Evolutionary conservation across 1,140 invertebrate genomes (phyloP).

Genomic region (Trachymyrmex septentrionalis): DNA sequence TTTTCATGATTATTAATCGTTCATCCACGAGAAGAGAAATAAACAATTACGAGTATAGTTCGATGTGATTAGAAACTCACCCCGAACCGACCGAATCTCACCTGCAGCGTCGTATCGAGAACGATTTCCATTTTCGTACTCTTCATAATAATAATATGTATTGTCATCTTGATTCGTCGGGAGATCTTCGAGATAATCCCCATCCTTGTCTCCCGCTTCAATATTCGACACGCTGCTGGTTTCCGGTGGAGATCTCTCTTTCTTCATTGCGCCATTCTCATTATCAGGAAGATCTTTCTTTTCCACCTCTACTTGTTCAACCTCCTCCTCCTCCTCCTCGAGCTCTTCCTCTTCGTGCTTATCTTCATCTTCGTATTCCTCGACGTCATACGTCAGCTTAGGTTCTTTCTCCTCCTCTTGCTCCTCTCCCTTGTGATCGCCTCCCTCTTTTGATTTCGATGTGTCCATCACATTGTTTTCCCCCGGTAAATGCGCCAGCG

Average conservation of each 20-base stretch:
- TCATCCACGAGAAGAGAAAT: neutral
- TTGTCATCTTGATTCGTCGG: slow-evolving; percentile 75
- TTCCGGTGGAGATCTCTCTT: slow-evolving; percentile 41
- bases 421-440: slow-evolving; percentile 40
- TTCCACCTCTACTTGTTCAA: slow-evolving; percentile 52
- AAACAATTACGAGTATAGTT: neutral
- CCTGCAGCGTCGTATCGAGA: slow-evolving; percentile 67
- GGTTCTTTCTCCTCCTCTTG: slow-evolving; percentile 58
- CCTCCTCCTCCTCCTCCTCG: slow-evolving; percentile 68
- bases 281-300: slow-evolving; percentile 16
- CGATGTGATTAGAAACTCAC: neutral
- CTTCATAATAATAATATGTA: slow-evolving; percentile 81
- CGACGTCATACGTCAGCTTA: slow-evolving; percentile 54
- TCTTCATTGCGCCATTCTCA: slow-evolving; percentile 31
- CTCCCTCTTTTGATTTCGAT: slow-evolving; percentile 55
- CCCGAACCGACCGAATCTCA: slow-evolving; percentile 55
- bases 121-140: slow-evolving; percentile 79
- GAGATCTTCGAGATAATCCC: slow-evolving; percentile 77
- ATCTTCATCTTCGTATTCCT: slow-evolving; percentile 66
- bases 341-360: slow-evolving; percentile 47
- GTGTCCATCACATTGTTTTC: slow-evolving; percentile 72
- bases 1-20: neutral
- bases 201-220: slow-evolving; percentile 46
- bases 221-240: neutral
- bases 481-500: slow-evolving; percentile 54